These are phyloP conservation scores for Hydrozoanthus tunicans DNA, from an alignment of 64 coral and sea anemone species.

Conservation along the genomic window DNA sequence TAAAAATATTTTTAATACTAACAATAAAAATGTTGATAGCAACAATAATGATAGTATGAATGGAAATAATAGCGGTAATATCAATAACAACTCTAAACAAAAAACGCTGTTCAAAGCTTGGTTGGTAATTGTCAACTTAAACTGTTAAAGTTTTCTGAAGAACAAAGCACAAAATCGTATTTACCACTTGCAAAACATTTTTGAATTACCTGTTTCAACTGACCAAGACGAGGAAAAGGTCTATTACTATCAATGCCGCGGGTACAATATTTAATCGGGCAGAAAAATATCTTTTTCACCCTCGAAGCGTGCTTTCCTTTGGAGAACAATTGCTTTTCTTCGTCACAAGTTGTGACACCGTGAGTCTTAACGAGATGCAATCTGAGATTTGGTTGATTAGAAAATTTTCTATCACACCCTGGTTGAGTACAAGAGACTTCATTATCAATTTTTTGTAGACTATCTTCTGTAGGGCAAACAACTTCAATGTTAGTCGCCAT, in stretches of 20 bases:
- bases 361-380: slow-evolving; percentile 98
- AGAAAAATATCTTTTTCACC: slow-evolving; percentile 77
- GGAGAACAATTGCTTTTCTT: slow-evolving; percentile 65
- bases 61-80: no score
- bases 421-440: slow-evolving; percentile 61
- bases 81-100: no score
- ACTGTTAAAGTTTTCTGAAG: no score
- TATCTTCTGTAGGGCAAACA: slow-evolving; percentile 78
- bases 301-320: slow-evolving; percentile 47
- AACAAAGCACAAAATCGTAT: no score
- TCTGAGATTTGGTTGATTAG: slow-evolving; percentile 72
- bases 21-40: no score
- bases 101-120: no score
- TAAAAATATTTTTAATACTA: no score
- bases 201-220: slow-evolving; percentile 90
- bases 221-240: slow-evolving; percentile 88
- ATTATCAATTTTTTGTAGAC: slow-evolving; percentile 64
- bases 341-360: slow-evolving; percentile 35
- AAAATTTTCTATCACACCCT: slow-evolving; percentile 86
- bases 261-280: slow-evolving; percentile 76
- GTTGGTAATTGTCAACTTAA: no score
- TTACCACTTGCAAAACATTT: not conserved
- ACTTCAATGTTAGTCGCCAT: slow-evolving; percentile 80
- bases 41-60: no score
- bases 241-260: slow-evolving; percentile 71